Conservation (phyloP, 2,113 vertebrate genomes). For the Syrmaticus mikado region DNA sequence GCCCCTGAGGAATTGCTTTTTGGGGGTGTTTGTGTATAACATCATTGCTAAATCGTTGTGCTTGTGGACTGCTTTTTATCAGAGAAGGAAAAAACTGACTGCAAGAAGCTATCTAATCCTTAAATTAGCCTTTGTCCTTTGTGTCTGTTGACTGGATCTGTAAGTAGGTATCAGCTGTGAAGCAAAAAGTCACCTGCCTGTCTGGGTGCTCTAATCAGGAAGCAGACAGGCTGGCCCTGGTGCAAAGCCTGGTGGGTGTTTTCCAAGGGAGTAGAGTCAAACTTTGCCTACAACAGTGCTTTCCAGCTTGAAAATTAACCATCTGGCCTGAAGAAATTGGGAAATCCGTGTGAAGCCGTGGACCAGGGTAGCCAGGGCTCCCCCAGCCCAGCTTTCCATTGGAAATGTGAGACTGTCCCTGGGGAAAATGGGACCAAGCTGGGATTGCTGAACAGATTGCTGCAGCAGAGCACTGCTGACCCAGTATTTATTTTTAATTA, state of each 20-base stretch:
- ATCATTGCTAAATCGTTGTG: not conserved
- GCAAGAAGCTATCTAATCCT: not conserved
- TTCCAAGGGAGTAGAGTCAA: not conserved
- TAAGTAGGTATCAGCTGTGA: not conserved
- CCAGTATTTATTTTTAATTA: not conserved
- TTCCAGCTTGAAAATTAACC: not conserved
- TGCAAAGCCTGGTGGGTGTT: not conserved
- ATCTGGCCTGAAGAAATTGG: not conserved
- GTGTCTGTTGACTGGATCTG: not conserved
- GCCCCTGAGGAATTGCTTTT: not conserved
- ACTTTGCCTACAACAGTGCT: not conserved
- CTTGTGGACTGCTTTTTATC: not conserved
- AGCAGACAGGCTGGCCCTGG: not conserved
- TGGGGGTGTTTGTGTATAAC: not conserved
- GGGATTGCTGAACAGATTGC: not conserved
- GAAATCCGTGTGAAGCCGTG: not conserved
- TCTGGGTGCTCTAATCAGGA: not conserved
- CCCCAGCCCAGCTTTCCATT: not conserved
- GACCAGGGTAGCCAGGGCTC: not conserved
- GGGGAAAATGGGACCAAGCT: not conserved
- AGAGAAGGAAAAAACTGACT: not conserved
- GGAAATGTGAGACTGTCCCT: rapidly evolving
- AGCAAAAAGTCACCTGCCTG: not conserved
- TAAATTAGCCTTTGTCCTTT: not conserved
- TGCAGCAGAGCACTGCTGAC: not conserved